Base-by-base conservation (phyloP, 2,113 vertebrate genomes). In the Burhinus bistriatus region DNA sequence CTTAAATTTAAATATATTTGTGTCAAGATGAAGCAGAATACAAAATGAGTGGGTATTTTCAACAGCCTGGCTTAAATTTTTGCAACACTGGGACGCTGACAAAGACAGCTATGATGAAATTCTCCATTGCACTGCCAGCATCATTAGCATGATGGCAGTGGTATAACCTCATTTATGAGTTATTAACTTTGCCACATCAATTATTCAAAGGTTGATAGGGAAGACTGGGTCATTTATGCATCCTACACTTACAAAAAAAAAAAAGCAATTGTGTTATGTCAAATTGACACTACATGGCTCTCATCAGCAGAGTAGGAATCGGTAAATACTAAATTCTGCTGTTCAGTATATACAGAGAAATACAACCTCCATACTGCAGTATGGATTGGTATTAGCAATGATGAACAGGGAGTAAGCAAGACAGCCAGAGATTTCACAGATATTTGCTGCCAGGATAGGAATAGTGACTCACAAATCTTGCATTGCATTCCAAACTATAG, bases 391-490 rank as follows among this genome's bases (percentile, higher is more conserved):
- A 83, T 90, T 83, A 90, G 91, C 55, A 69, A 49, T 90, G 94
- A 95, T 88, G 72, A 92, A 90, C 54, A 83, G 83, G 64, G 83
- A 86, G 58, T 55, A 95, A 89, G 68, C 58, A 77, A 87, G 91
- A 93, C 94, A 97, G 94, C 30, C 79, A 95, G 95, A 97, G 94
- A 95, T 84, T 95, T 95, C 93, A 92, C 94, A 97, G 93, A 70
- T 95, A 93, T 81, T 92, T 96, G 96, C 96, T 92, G 95, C 91
- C 89, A 90, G 91, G 86, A 72, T 8, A 73, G 76, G 83, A 97
- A 95, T 29, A 45, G 93, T 96, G 93, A 90, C 86, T 96, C 96
- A 96, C 95, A 96, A 95, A 95, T 96, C 96, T 95, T 90, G n/a
- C 38, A 73, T 1, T 66, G 91, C 93, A 95, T 96, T 97, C 93